Evolutionary conservation across 1,140 invertebrate species (phyloP).

Genomic region (Macrobrachium nipponense): DNA sequence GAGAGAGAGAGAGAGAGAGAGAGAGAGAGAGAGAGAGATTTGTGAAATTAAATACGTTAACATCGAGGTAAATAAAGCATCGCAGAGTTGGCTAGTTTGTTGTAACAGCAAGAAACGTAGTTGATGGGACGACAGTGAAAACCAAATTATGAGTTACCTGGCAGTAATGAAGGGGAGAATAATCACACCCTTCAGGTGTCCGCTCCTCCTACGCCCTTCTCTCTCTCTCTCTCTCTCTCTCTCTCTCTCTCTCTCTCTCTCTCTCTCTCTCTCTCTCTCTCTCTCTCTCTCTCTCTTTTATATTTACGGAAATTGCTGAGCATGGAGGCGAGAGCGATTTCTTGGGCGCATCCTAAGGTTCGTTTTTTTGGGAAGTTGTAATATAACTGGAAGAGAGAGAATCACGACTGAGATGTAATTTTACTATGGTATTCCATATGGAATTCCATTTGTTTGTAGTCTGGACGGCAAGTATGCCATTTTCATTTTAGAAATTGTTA

Average conservation of each 20-base stretch:
- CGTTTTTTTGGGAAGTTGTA: not conserved
- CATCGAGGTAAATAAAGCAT: not conserved
- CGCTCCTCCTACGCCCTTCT: slow-evolving; percentile 4
- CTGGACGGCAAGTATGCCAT: too few relatives aligned
- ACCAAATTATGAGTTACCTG: slow-evolving; percentile 32
- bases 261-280: slow-evolving; percentile 17
- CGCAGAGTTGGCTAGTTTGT: not conserved
- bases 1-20: not conserved
- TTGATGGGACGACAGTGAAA: slow-evolving; percentile 27
- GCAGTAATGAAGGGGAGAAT: slow-evolving; percentile 15
- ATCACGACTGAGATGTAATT: slow-evolving; percentile 23
- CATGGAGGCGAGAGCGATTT: not conserved
- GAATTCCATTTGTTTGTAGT: too few relatives aligned
- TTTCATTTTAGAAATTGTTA: too few relatives aligned
- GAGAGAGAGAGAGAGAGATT: not conserved
- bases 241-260: slow-evolving; percentile 7
- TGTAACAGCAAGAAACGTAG: not conserved
- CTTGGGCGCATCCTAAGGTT: not conserved
- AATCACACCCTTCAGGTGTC: slow-evolving; percentile 26
- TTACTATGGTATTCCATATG: too few relatives aligned
- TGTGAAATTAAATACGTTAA: not conserved
- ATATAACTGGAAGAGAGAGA: slow-evolving; percentile 31
- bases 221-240: slow-evolving; percentile 9
- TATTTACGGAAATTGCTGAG: not conserved
- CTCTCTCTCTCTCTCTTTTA: not conserved